Conservation (phyloP, 2,113 vertebrate species). For the Hydrolagus affinis region DNA sequence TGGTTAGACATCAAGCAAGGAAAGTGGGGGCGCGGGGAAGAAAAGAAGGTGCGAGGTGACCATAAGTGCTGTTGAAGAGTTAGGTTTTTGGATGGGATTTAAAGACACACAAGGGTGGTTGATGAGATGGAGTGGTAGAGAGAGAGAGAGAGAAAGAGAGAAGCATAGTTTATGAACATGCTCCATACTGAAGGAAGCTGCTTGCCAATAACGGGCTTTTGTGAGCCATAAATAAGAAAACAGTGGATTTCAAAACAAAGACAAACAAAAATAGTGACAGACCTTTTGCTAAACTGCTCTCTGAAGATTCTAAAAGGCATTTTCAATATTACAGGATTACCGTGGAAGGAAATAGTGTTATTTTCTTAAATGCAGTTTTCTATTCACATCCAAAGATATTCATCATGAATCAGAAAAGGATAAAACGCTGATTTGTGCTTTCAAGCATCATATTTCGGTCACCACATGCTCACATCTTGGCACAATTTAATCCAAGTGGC, state of each 20-base stretch:
- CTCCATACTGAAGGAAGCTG: neutral
- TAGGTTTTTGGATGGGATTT: too few species aligned
- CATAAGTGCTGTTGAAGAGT: too few species aligned
- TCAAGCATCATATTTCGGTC: neutral
- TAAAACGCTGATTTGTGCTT: conserved; percentile 5
- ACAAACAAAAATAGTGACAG: neutral
- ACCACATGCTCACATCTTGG: neutral
- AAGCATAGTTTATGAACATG: too few species aligned
- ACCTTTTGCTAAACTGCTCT: neutral
- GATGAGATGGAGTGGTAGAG: too few species aligned
- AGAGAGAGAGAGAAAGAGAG: too few species aligned
- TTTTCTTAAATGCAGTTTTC: neutral
- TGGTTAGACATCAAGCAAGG: too few species aligned
- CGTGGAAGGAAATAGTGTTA: neutral
- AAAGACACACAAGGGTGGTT: too few species aligned
- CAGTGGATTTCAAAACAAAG: neutral
- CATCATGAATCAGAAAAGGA: neutral
- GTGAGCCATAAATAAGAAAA: neutral
- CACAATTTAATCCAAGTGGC: neutral
- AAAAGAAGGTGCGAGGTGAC: too few species aligned
- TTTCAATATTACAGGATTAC: neutral
- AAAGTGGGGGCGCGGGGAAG: too few species aligned
- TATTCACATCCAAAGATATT: neutral
- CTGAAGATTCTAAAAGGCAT: neutral
- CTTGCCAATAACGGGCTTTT: neutral